phyloP scores from a whole-genome alignment of 2,888 invertebrate species.

The Hoplodrina ambigua region DNA sequence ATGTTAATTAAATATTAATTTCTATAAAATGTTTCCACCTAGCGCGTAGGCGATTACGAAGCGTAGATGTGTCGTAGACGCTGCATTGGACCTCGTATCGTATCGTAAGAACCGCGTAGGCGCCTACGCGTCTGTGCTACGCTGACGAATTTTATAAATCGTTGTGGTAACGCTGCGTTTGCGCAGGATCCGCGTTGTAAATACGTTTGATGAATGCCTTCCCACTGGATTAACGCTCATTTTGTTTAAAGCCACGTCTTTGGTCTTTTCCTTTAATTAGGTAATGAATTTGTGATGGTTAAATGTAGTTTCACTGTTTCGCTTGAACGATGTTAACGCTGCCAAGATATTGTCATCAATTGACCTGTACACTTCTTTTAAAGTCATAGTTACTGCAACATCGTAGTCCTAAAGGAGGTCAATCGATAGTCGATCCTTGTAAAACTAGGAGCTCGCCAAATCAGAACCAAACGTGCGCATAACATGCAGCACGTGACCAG shows the following conservation, averaged over 20 bases:
- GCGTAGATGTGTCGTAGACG: conserved; percentile 14
- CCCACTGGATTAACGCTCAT: background rate
- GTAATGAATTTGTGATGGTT: too few species aligned
- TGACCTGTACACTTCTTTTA: background rate
- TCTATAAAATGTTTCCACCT: background rate
- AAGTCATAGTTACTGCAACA: conserved; percentile 2
- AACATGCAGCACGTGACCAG: conserved; percentile 48
- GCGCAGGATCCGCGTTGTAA: background rate
- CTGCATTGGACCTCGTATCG: background rate
- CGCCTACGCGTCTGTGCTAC: conserved; percentile 8
- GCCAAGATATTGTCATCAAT: background rate
- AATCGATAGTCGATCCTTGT: conserved; percentile 26
- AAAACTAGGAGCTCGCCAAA: conserved; percentile 42
- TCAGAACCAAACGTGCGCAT: conserved; percentile 43
- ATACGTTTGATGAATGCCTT: background rate
- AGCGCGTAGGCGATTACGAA: conserved; percentile 7
- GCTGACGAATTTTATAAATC: background rate
- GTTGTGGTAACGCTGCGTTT: background rate
- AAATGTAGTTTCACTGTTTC: background rate
- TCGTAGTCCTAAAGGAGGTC: conserved; percentile 16
- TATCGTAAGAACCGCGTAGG: background rate
- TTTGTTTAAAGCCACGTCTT: too few species aligned
- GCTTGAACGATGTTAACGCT: background rate
- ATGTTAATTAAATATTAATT: conserved; percentile 29
- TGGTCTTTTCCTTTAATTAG: background rate